A percentile compares a stretch with the other conserved stretches of the same genome.
Evolutionary conservation across 2,888 invertebrate genomes (phyloP).

Genomic region (Busseola fusca): DNA sequence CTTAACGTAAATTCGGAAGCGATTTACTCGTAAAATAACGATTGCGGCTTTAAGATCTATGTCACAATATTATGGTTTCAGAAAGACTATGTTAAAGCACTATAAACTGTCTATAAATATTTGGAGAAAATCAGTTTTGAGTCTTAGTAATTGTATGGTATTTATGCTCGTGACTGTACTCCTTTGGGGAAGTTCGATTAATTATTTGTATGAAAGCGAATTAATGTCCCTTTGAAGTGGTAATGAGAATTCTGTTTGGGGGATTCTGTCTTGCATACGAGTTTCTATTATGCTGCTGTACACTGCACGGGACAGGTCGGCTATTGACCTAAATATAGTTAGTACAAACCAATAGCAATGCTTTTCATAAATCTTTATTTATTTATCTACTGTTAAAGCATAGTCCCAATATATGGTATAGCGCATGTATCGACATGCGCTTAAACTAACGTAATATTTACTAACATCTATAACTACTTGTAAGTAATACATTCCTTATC

Average conservation of each 20-base stretch:
- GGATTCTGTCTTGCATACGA: constrained; percentile 16
- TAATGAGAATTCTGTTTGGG: constrained; percentile 33
- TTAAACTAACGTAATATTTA: too few relatives aligned
- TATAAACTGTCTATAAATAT: not conserved
- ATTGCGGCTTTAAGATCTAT: not conserved
- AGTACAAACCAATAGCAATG: too few relatives aligned
- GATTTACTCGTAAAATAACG: not conserved
- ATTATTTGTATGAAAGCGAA: constrained; percentile 28
- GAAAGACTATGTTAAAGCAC: not conserved
- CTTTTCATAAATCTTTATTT: not conserved
- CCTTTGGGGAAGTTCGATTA: constrained; percentile 32
- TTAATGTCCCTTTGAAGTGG: constrained; percentile 10
- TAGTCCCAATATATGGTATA: too few relatives aligned
- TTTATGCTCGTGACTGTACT: constrained; percentile 11
- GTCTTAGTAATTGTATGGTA: not conserved
- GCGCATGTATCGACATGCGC: too few relatives aligned
- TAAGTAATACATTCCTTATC: too few relatives aligned
- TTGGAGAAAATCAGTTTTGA: not conserved
- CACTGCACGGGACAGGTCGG: not conserved
- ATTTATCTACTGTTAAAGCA: too few relatives aligned
- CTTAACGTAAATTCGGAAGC: not conserved
- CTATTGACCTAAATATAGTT: not conserved
- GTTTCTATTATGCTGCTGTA: constrained; percentile 1
- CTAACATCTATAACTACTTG: too few relatives aligned
- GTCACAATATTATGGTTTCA: not conserved